These are phyloP conservation scores for Delichon dasypus DNA, from an alignment of 2,797 vertebrate genomes.

Conservation along the genomic window DNA sequence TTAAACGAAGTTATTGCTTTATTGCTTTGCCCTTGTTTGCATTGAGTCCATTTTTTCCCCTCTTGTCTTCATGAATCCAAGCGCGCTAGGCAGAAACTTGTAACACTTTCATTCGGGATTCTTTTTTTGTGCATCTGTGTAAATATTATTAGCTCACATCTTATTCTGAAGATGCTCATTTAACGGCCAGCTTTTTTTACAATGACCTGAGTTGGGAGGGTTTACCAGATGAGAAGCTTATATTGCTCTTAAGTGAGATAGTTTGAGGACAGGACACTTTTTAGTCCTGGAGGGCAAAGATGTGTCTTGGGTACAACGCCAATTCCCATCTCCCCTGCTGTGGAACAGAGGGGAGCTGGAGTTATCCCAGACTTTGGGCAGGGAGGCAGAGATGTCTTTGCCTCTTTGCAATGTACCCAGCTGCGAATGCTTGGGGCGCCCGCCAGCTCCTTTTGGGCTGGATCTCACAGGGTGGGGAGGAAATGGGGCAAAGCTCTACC, in stretches of 20 bases:
- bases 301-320: rapidly evolving
- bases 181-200: not conserved
- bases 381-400: not conserved
- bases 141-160: not conserved
- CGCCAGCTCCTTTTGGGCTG: not conserved
- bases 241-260: not conserved
- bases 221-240: not conserved
- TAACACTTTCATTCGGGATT: not conserved
- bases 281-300: not conserved
- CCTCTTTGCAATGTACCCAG: not conserved
- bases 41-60: not conserved
- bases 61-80: not conserved
- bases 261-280: not conserved
- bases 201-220: not conserved
- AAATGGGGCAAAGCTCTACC: constrained; percentile 31
- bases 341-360: not conserved
- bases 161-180: not conserved
- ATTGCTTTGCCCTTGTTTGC: not conserved
- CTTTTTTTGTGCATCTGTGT: not conserved
- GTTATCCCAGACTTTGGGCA: not conserved
- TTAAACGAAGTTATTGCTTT: not conserved
- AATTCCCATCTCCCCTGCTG: not conserved
- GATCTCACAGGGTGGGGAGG: not conserved
- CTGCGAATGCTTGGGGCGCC: not conserved
- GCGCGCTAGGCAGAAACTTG: not conserved